A percentile compares a stretch with the other conserved stretches of the same genome.
Evolutionary conservation across 2,797 vertebrate species (phyloP).

Genomic region (Pempheris klunzingeri): DNA sequence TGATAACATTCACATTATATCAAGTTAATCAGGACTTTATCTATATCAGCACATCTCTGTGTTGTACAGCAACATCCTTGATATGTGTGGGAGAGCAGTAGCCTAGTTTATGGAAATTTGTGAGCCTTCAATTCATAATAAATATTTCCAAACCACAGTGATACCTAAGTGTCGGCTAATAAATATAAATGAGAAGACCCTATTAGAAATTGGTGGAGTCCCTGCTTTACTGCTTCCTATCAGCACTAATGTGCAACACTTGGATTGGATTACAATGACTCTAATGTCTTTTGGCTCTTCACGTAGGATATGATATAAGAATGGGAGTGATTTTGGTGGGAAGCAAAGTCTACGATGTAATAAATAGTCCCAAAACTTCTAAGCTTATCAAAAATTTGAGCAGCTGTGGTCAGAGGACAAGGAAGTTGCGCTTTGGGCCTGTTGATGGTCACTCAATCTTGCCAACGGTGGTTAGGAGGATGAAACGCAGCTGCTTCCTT

Average conservation of each 20-base stretch:
- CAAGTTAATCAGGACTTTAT: constrained; percentile 37
- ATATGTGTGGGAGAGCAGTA: constrained; percentile 49
- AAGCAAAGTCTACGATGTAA: constrained; percentile 57
- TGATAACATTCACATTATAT: constrained; percentile 26
- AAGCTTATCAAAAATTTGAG: constrained; percentile 68
- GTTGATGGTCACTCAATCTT: constrained; percentile 55
- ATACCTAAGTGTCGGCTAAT: constrained; percentile 53
- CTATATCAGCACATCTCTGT: constrained; percentile 43
- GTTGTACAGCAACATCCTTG: constrained; percentile 20
- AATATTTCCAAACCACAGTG: constrained; percentile 59
- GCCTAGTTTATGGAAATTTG: constrained; percentile 50
- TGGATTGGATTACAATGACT: constrained; percentile 55
- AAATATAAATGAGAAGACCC: constrained; percentile 55
- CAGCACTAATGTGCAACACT: constrained; percentile 53
- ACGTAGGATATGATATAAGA: constrained; percentile 39
- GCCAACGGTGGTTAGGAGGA: constrained; percentile 68
- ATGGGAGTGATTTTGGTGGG: constrained; percentile 59
- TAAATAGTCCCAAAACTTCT: constrained; percentile 60
- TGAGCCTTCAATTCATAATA: constrained; percentile 46
- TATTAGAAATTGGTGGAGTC: constrained; percentile 38
- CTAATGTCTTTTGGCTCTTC: constrained; percentile 67
- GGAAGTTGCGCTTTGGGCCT: constrained; percentile 36
- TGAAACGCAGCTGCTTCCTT: constrained; percentile 74
- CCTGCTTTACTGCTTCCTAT: constrained; percentile 45
- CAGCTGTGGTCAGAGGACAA: constrained; percentile 65